Percentiles rank a stretch among this genome's conserved stretches.
Conservation (phyloP, 2,888 invertebrate genomes). For the Cryptocephalus moraei region DNA sequence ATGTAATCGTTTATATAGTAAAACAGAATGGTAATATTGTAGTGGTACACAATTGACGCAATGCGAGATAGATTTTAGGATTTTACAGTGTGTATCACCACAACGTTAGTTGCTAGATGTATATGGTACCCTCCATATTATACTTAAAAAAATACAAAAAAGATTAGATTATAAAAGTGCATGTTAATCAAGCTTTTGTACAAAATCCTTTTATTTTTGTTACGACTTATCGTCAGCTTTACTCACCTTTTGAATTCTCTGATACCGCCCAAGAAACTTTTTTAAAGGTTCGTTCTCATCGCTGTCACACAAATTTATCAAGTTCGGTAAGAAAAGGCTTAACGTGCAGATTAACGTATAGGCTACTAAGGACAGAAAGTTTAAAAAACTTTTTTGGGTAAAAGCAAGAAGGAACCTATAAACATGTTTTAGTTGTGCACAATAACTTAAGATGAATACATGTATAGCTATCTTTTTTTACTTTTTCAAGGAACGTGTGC, state of each 20-base stretch:
- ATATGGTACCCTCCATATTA: slow-evolving; percentile 40
- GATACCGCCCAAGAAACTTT: slow-evolving; percentile 4
- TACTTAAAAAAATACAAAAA: slow-evolving; percentile 21
- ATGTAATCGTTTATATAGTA: slow-evolving; percentile 27
- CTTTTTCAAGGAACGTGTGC: slow-evolving; percentile 25
- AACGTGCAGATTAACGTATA: too few relatives aligned
- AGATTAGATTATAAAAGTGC: slow-evolving; percentile 36
- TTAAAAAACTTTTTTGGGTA: too few relatives aligned
- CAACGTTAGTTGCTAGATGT: slow-evolving; percentile 36
- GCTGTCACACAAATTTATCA: too few relatives aligned
- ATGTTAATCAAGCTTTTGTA: slow-evolving; percentile 40
- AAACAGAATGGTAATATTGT: slow-evolving; percentile 1
- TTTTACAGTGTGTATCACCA: slow-evolving; percentile 18
- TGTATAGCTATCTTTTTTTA: slow-evolving; percentile 28
- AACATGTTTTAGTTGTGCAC: too few relatives aligned
- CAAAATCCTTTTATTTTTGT: slow-evolving; percentile 35
- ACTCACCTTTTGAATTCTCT: slow-evolving; percentile 14
- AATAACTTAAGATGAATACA: slow-evolving; percentile 16
- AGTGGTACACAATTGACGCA: slow-evolving; percentile 1
- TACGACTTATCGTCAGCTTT: slow-evolving; percentile 22
- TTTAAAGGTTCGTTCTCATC: too few relatives aligned
- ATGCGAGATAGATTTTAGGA: background rate
- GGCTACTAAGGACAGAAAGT: too few relatives aligned
- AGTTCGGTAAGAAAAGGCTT: too few relatives aligned
- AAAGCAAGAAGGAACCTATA: too few relatives aligned